Base-by-base conservation (phyloP, 2,888 invertebrate species). In the Zele albiditarsus region DNA sequence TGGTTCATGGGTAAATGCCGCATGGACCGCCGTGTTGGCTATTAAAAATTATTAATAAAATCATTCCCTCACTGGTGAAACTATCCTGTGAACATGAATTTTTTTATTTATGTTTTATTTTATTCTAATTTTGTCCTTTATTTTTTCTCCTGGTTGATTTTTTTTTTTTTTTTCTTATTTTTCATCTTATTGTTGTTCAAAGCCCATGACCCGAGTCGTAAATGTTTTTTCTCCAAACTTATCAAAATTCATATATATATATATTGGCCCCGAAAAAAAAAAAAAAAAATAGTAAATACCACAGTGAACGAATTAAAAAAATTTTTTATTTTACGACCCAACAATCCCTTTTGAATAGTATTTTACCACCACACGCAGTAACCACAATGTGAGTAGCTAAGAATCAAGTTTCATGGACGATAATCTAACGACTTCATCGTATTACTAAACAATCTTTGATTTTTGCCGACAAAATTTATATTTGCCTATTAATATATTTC, bases 41-140 rank as follows among this genome's bases (percentile, higher is more conserved):
- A 77, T 77, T 78, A 81, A 86, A 53, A 84, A 83, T 84, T 84
- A 84, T 83, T 84, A 84, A 85, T 85, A 84, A 84, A 86, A 84
- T 85, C 82, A 79, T 83, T 81, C 78, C 70, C 77, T 72, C 73
- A 67, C 57, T 63, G 69, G 53, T 53, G 49, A 46, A 63, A 77
- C 79, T 77, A 79, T 77, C 85, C 79, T 84, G 84, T 85, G 84
- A 83, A 84, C 82, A 82, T 78, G 80, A 77, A 74, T 77, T 83
- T 85, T 84, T 83, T 46, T 46, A 46, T 46, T 46, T 46, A 53
- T 53, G 8, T 20, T 53, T 53, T 53, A 53, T 53, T 53, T 53
- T 53, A 53, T 53, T 46, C 46, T 46, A 46, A 46, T 20, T 53
- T 53, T n/a, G 3, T 20, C n/a, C n/a, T 53, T n/a, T 53, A n/a